These are phyloP conservation scores for Drosophila kikkawai DNA, from an alignment of 1,140 invertebrate genomes.

Conservation along the genomic window DNA sequence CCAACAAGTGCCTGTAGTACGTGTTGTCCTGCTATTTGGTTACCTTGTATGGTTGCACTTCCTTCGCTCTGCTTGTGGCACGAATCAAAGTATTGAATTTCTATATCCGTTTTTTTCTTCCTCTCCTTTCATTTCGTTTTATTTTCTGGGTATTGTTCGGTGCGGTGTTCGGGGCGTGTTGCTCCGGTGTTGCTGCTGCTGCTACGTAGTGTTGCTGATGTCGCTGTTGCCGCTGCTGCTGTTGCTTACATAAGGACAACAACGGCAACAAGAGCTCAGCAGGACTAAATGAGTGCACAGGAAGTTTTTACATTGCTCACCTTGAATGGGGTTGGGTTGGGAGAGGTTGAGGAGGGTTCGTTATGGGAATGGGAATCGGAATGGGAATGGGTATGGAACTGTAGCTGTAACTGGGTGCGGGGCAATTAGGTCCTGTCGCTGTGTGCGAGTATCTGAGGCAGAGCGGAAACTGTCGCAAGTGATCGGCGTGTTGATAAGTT, in stretches of 20 bases:
- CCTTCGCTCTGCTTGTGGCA: conserved; percentile 68
- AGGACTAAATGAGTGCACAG: conserved; percentile 79
- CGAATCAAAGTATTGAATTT: conserved; percentile 85
- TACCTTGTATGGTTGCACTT: conserved; percentile 83
- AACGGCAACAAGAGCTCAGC: conserved; percentile 38
- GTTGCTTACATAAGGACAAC: conserved; percentile 65
- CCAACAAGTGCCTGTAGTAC: conserved; percentile 76
- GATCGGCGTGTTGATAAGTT: conserved; percentile 81
- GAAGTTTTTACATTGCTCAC: conserved; percentile 80
- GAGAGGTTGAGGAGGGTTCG: conserved; percentile 1
- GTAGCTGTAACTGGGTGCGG: conserved; percentile 59
- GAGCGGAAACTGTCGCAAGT: conserved; percentile 80
- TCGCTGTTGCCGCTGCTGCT: conserved; percentile 39
- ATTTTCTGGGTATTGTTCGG: conserved; percentile 53
- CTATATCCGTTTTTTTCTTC: conserved; percentile 80
- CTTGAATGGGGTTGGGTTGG: conserved; percentile 59
- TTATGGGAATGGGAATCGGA: conserved; percentile 21
- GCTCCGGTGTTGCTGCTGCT: conserved; percentile 44
- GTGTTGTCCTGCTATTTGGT: conserved; percentile 83
- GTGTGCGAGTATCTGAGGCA: conserved; percentile 53
- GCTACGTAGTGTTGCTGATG: conserved; percentile 36
- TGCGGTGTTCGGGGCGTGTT: conserved; percentile 47
- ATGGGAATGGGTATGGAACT: conserved; percentile 23
- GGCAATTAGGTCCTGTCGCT: conserved; percentile 70
- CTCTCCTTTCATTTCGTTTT: conserved; percentile 34